phyloP scores from a whole-genome alignment of 30 jellyfish, hydroid and myxozoan genomes.

The Aurelia aurita complex sp. Pacific region DNA sequence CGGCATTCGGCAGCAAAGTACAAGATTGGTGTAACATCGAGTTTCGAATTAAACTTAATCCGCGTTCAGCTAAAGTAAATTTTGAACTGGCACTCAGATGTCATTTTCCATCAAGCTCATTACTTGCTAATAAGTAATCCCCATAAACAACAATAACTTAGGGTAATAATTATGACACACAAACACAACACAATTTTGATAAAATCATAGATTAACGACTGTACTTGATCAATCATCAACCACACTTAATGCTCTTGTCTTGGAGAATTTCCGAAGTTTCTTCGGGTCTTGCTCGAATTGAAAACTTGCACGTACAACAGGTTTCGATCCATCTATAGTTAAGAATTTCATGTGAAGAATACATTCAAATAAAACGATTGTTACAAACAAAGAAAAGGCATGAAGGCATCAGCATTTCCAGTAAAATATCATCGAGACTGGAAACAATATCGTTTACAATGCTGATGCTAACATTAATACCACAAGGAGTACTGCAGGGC shows the following conservation, averaged over 20 bases:
- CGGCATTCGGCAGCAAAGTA: too few relatives aligned
- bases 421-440: background rate
- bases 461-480: background rate
- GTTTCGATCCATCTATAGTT: slow-evolving; percentile 42
- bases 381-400: background rate
- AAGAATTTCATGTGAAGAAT: slow-evolving; percentile 4
- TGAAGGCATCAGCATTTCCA: background rate
- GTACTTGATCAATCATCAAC: slow-evolving; percentile 10
- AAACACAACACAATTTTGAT: slow-evolving; percentile 9
- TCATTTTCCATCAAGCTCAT: too few relatives aligned
- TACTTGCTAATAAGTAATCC: too few relatives aligned
- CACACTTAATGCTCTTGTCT: slow-evolving; percentile 11
- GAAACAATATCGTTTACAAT: too few relatives aligned
- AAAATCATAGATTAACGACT: background rate
- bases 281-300: slow-evolving; percentile 51
- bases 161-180: background rate
- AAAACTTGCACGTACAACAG: slow-evolving; percentile 45
- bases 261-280: slow-evolving; percentile 34
- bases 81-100: too few relatives aligned
- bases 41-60: too few relatives aligned
- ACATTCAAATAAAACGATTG: background rate
- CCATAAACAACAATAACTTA: background rate
- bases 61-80: too few relatives aligned
- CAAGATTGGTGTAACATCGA: too few relatives aligned
- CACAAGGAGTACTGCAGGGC: too few relatives aligned